Evolutionary conservation across 2,797 vertebrate genomes (phyloP).

Genomic region (Gymnopithys bicolor): DNA sequence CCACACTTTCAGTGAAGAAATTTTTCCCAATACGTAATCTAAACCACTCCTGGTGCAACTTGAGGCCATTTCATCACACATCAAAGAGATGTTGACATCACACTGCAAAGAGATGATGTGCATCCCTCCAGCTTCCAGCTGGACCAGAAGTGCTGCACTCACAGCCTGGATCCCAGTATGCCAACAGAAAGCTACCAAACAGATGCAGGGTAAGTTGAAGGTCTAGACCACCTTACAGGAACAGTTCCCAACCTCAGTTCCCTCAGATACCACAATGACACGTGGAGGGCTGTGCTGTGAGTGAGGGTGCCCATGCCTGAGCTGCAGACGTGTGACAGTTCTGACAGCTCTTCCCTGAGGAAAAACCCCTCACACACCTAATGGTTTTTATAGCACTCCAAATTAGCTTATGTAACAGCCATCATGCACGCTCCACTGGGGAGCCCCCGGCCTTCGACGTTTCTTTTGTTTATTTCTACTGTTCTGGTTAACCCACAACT

Average conservation of each 20-base stretch:
- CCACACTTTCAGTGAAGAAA: background rate
- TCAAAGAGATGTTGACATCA: background rate
- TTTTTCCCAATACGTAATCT: background rate
- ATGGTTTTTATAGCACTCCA: background rate
- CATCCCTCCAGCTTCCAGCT: background rate
- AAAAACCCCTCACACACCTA: background rate
- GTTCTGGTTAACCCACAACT: background rate
- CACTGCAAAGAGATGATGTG: background rate
- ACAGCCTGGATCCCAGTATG: background rate
- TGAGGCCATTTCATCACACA: background rate
- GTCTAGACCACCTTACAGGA: background rate
- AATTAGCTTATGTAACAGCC: slow-evolving; percentile 19
- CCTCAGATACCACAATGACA: background rate
- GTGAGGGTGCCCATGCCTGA: background rate
- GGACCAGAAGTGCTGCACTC: background rate
- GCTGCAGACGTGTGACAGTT: background rate
- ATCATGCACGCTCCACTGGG: background rate
- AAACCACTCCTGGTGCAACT: background rate
- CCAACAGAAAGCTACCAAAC: background rate
- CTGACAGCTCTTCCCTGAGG: background rate
- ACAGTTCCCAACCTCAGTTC: background rate
- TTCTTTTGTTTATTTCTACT: background rate
- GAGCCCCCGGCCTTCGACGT: slow-evolving; percentile 9
- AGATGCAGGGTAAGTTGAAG: background rate
- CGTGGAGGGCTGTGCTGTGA: background rate